phyloP scores from a whole-genome alignment of 1,140 invertebrate genomes.

The Brachionus rotundiformis region DNA sequence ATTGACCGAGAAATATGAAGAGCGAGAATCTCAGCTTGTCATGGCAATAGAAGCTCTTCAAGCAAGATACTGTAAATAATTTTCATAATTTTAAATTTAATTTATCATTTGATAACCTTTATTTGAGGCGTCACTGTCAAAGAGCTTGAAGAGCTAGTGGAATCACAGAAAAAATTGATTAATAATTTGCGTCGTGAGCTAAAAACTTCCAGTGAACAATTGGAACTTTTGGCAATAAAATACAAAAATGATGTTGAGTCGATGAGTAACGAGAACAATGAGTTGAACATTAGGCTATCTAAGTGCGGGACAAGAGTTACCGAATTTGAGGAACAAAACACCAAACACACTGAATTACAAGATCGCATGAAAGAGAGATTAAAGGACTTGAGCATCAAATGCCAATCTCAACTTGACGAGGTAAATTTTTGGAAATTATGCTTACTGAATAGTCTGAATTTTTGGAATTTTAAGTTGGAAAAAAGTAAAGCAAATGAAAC shows the following conservation, averaged over 20 bases:
- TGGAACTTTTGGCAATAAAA: slow-evolving; percentile 26
- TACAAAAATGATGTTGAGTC: slow-evolving; percentile 39
- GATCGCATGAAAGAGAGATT: slow-evolving; percentile 43
- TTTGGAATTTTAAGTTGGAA: slow-evolving; percentile 14
- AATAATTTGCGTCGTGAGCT: slow-evolving; percentile 12
- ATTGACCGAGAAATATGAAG: slow-evolving; percentile 9
- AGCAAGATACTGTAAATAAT: slow-evolving; percentile 29
- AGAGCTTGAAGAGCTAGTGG: slow-evolving; percentile 43
- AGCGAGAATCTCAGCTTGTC: slow-evolving; percentile 16
- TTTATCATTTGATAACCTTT: no score
- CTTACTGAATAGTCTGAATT: neutral
- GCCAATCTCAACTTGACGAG: neutral
- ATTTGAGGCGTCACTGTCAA: slow-evolving; percentile 14
- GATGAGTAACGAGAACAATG: neutral
- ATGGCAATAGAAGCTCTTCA: slow-evolving; percentile 18
- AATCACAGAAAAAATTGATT: slow-evolving; percentile 48
- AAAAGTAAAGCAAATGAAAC: slow-evolving; percentile 33
- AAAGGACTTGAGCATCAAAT: slow-evolving; percentile 11
- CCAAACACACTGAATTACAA: slow-evolving; percentile 47
- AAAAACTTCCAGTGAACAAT: slow-evolving; percentile 23
- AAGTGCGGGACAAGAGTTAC: neutral
- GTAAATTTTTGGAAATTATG: slow-evolving; percentile 13
- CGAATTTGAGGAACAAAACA: slow-evolving; percentile 5
- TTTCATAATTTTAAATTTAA: neutral
- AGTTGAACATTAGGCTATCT: neutral